Percentiles rank a stretch among this genome's conserved stretches.
These are phyloP conservation scores for Blomia tropicalis DNA, from an alignment of 2,888 invertebrate genomes.

Conservation along the genomic window DNA sequence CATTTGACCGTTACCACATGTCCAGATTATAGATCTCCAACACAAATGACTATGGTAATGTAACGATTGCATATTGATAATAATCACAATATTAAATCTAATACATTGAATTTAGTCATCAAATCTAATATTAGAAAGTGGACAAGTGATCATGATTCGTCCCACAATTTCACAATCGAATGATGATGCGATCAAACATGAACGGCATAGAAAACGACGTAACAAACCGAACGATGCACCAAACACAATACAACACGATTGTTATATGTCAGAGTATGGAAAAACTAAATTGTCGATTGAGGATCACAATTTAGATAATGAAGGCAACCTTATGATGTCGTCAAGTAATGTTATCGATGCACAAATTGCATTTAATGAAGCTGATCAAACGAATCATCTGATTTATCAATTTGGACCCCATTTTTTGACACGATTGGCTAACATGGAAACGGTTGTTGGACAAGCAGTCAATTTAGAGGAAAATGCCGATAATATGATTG, in stretches of 20 bases:
- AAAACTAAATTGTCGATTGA: not conserved
- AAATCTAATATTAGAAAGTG: not conserved
- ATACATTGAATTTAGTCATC: not conserved
- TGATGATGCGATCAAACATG: not conserved
- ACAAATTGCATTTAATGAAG: not conserved
- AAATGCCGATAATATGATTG: not conserved
- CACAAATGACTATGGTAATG: not conserved
- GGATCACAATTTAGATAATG: not conserved
- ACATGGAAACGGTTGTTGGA: no score
- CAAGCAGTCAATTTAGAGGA: not conserved
- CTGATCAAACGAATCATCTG: not conserved
- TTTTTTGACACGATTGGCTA: not conserved
- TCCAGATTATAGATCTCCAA: not conserved
- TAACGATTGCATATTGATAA: not conserved
- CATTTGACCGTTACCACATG: not conserved
- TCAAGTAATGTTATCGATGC: not conserved
- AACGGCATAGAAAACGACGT: not conserved
- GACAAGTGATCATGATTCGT: not conserved
- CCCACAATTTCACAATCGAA: not conserved
- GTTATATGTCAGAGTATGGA: conserved; percentile 7
- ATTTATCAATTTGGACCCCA: not conserved
- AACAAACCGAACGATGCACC: not conserved
- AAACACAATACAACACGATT: not conserved
- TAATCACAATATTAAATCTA: not conserved
- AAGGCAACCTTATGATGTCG: not conserved